Evolutionary conservation across 1,140 invertebrate species (phyloP).

Genomic region (Mycetomoellerius zeteki): DNA sequence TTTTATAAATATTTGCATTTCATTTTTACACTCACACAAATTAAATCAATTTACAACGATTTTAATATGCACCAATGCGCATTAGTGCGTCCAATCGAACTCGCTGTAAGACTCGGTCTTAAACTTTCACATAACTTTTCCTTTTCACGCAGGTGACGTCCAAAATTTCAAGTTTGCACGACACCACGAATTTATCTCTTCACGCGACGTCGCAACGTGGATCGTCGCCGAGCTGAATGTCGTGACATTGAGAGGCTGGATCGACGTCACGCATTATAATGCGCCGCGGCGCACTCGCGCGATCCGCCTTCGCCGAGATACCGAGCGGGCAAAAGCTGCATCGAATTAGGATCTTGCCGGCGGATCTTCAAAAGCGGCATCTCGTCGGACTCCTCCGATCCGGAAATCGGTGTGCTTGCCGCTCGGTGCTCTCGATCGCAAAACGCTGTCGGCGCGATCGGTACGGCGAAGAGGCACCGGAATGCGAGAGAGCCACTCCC

Average conservation of each 20-base stretch:
- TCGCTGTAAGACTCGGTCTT: neutral
- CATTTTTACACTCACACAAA: too few relatives aligned
- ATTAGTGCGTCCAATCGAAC: too few relatives aligned
- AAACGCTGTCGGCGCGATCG: constrained; percentile 53
- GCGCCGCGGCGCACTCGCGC: constrained; percentile 30
- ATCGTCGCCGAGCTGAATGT: neutral
- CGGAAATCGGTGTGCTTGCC: constrained; percentile 54
- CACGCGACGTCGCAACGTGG: too few relatives aligned
- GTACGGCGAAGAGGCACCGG: constrained; percentile 67
- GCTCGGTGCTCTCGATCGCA: constrained; percentile 40
- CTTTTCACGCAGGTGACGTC: neutral
- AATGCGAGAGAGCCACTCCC: constrained; percentile 80
- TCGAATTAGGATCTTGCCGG: constrained; percentile 57
- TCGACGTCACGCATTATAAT: constrained; percentile 34
- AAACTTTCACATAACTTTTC: constrained; percentile 3
- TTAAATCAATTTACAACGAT: too few relatives aligned
- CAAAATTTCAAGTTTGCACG: neutral
- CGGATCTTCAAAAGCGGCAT: constrained; percentile 47
- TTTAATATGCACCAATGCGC: too few relatives aligned
- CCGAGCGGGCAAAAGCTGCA: constrained; percentile 33
- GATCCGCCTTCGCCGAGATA: neutral
- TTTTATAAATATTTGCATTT: too few relatives aligned
- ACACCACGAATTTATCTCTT: neutral
- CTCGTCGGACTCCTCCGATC: constrained; percentile 57
- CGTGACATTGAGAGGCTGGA: constrained; percentile 48